phyloP scores from a whole-genome alignment of 1,140 invertebrate genomes.

The Ceratina calcarata region DNA sequence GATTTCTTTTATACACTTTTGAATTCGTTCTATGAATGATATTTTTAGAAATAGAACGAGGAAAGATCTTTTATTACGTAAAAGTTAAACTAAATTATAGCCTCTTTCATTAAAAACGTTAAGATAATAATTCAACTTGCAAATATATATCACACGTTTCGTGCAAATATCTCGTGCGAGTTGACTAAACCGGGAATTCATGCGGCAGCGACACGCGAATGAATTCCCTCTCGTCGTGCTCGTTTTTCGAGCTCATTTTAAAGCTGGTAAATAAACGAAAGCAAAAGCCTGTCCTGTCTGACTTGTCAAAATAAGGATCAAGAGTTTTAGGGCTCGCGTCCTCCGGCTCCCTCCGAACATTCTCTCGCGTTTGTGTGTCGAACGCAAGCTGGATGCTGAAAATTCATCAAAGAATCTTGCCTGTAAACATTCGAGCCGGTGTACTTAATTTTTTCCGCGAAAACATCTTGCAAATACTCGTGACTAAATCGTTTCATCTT shows the following conservation, averaged over 20 bases:
- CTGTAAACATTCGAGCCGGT: conserved; percentile 6
- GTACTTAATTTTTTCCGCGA: neutral
- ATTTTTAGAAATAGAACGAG: neutral
- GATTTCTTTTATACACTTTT: neutral
- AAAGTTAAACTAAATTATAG: no score
- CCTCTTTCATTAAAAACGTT: neutral
- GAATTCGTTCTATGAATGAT: neutral
- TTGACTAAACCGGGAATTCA: conserved; percentile 22
- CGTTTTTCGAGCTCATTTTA: conserved; percentile 43
- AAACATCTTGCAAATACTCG: neutral
- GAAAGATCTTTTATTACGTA: neutral
- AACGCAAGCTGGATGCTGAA: neutral
- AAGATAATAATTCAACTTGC: neutral
- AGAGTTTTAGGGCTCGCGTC: conserved; percentile 61
- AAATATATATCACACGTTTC: no score
- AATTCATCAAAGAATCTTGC: conserved; percentile 34
- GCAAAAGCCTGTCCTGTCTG: conserved; percentile 70
- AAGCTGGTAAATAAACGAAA: conserved; percentile 51
- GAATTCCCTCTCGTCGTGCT: conserved; percentile 40
- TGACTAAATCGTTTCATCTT: no score
- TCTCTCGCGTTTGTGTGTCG: neutral
- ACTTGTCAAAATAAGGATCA: conserved; percentile 79
- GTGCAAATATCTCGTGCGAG: neutral
- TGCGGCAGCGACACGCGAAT: conserved; percentile 36
- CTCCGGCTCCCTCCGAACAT: conserved; percentile 12